These are phyloP conservation scores for Tetrapedia diversipes DNA, from an alignment of 2,888 invertebrate species.

Conservation along the genomic window DNA sequence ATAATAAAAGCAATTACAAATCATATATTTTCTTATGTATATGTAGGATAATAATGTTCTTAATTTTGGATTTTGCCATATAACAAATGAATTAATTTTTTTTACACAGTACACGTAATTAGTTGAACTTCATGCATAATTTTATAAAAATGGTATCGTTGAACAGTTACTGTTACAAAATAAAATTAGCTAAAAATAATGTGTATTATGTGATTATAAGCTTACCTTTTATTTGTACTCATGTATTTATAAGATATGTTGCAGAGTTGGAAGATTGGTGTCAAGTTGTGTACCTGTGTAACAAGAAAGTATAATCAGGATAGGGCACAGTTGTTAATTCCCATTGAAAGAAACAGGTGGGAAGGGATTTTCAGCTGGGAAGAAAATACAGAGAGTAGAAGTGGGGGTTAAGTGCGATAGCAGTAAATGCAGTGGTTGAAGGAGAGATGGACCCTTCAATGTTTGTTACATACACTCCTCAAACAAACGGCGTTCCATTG, in stretches of 20 bases:
- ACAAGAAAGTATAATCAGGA: constrained; percentile 16
- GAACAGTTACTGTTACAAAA: background rate
- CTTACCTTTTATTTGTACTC: constrained; percentile 29
- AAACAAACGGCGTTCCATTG: constrained; percentile 90
- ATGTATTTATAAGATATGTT: constrained; percentile 57
- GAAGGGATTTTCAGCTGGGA: constrained; percentile 34
- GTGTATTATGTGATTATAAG: background rate
- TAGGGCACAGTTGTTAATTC: constrained; percentile 15
- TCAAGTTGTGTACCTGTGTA: constrained; percentile 2
- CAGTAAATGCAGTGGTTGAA: constrained; percentile 80
- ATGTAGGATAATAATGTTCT: background rate
- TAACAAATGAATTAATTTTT: constrained; percentile 18
- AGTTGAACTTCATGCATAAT: background rate
- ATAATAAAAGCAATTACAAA: constrained; percentile 4
- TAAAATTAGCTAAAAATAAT: background rate
- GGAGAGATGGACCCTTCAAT: constrained; percentile 89
- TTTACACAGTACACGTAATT: background rate
- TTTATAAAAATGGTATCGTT: background rate
- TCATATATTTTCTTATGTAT: background rate
- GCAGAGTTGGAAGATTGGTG: constrained; percentile 38
- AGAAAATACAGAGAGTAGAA: constrained; percentile 47
- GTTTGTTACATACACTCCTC: constrained; percentile 87
- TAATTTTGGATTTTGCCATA: background rate
- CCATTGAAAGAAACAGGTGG: constrained; percentile 25
- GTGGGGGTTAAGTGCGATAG: constrained; percentile 57